Conservation (phyloP, 2,888 invertebrate genomes). For the Cephus spinipes region DNA sequence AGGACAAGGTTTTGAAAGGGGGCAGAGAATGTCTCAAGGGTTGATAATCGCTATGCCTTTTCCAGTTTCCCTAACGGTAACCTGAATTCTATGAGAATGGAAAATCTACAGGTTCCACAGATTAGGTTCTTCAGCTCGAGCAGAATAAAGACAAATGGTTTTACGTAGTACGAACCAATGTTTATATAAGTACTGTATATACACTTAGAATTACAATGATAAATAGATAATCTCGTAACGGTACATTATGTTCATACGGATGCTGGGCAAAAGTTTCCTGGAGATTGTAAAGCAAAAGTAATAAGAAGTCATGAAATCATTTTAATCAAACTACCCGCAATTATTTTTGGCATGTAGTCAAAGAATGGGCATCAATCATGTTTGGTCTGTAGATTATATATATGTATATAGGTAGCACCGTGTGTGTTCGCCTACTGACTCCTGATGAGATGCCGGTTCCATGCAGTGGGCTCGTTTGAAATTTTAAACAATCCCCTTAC, state of each 20-base stretch:
- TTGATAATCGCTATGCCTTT: conserved; percentile 15
- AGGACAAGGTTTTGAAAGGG: not conserved
- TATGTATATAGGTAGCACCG: not conserved
- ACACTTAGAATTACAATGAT: not conserved
- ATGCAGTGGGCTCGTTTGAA: not conserved
- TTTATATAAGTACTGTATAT: not conserved
- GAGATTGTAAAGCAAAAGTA: not conserved
- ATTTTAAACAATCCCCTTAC: not conserved
- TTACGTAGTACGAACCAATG: not conserved
- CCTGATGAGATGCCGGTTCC: not conserved
- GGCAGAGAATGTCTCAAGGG: conserved; percentile 5
- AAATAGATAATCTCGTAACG: not conserved
- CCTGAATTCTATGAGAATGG: not conserved
- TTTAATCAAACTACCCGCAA: not conserved
- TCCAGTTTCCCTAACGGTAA: not conserved
- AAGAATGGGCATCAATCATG: not conserved
- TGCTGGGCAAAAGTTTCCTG: too few species aligned
- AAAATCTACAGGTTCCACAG: not conserved
- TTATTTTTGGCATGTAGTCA: not conserved
- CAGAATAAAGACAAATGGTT: not conserved
- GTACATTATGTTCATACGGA: not conserved
- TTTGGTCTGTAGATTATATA: not conserved
- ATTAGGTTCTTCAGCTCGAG: not conserved
- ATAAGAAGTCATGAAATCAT: not conserved
- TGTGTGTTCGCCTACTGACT: not conserved